A percentile compares a stretch with the other conserved stretches of the same genome.
Evolutionary conservation across 1,140 invertebrate genomes (phyloP).

Genomic region (Tetranychus cinnabarinus): DNA sequence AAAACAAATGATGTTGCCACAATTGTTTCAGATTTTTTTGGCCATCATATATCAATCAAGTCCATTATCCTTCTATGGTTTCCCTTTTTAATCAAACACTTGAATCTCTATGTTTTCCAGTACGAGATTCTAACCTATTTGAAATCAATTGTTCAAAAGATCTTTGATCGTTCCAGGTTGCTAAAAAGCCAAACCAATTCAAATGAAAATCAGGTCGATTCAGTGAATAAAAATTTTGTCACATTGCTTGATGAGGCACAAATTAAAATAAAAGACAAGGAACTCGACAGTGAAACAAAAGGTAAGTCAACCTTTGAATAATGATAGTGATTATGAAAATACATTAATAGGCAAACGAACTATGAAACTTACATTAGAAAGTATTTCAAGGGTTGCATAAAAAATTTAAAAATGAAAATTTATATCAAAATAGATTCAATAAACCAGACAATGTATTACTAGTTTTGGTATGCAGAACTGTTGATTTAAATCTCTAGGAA

Average conservation of each 20-base stretch:
- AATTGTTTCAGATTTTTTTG: constrained; percentile 1
- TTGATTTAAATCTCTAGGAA: too few relatives aligned
- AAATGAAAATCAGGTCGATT: not conserved
- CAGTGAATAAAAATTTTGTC: not conserved
- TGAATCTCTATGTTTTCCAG: not conserved
- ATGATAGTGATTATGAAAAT: too few relatives aligned
- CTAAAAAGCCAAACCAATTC: not conserved
- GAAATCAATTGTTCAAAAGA: not conserved
- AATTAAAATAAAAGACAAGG: not conserved
- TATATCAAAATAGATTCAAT: too few relatives aligned
- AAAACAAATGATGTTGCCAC: constrained; percentile 4
- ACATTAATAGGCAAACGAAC: too few relatives aligned
- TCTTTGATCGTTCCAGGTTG: not conserved
- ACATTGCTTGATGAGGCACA: not conserved
- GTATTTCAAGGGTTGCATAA: too few relatives aligned
- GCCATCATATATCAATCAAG: not conserved
- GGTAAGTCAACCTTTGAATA: too few relatives aligned
- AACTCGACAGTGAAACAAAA: too few relatives aligned
- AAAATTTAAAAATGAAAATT: too few relatives aligned
- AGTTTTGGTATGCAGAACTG: too few relatives aligned
- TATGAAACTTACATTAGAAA: too few relatives aligned
- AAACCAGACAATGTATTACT: too few relatives aligned
- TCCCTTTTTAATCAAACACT: not conserved
- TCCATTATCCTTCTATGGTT: constrained; percentile 3
- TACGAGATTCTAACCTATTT: not conserved